These are phyloP conservation scores for Anoplopoma fimbria DNA, from an alignment of 2,113 vertebrate species.

Conservation along the genomic window DNA sequence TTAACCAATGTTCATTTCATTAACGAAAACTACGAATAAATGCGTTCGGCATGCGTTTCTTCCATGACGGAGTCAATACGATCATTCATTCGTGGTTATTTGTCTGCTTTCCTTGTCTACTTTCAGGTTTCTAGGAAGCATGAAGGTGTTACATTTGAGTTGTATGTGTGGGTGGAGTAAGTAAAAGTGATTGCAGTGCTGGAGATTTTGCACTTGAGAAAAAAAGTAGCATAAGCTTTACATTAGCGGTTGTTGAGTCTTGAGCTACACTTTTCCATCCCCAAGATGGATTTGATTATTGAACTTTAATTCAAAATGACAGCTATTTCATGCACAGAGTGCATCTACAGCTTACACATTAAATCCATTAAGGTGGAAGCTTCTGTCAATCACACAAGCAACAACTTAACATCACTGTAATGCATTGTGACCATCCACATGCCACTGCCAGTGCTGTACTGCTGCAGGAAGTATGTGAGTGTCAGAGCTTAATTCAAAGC, in stretches of 20 bases:
- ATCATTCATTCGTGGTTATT: background rate
- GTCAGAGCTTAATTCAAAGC: background rate
- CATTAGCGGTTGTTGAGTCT: background rate
- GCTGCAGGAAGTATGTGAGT: background rate
- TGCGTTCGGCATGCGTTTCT: background rate
- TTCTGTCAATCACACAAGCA: background rate
- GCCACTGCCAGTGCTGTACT: background rate
- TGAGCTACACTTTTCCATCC: background rate
- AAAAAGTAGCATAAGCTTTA: background rate
- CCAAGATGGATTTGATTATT: background rate
- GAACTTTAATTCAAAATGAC: background rate
- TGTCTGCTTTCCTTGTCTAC: background rate
- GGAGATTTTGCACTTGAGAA: background rate
- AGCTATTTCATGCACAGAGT: background rate
- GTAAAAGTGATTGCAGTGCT: background rate
- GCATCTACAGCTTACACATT: background rate
- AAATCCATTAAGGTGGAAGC: background rate
- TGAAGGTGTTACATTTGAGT: background rate
- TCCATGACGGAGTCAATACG: background rate
- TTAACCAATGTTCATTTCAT: background rate
- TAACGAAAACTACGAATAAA: background rate
- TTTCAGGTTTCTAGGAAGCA: background rate
- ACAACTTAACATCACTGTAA: background rate
- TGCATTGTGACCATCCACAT: background rate
- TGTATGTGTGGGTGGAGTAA: background rate